Conservation (phyloP, 1,140 invertebrate species). For the Euborellia annulipes region DNA sequence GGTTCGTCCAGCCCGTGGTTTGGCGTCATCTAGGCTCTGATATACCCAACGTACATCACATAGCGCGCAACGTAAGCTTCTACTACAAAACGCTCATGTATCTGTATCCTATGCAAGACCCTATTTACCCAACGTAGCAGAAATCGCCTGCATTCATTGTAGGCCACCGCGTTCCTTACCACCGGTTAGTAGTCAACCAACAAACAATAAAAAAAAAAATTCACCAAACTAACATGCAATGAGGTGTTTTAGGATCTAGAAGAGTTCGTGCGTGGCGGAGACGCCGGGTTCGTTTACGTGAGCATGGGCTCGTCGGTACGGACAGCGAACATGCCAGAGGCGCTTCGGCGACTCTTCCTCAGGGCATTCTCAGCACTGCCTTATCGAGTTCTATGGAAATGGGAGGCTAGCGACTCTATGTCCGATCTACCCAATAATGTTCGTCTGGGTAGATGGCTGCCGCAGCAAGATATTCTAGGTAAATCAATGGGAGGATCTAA, state of each 20-base stretch:
- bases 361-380: slow-evolving; percentile 51
- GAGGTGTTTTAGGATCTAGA: slow-evolving; percentile 52
- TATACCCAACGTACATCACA: slow-evolving; percentile 41
- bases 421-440: slow-evolving; percentile 54
- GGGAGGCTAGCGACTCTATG: slow-evolving; percentile 39
- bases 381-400: slow-evolving; percentile 62
- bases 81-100: slow-evolving; percentile 59
- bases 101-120: slow-evolving; percentile 53
- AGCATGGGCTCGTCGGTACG: slow-evolving; percentile 65
- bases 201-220: too few species aligned
- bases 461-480: slow-evolving; percentile 67
- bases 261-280: slow-evolving; percentile 44
- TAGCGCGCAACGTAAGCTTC: slow-evolving; percentile 50
- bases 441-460: slow-evolving; percentile 54
- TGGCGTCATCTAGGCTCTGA: slow-evolving; percentile 37
- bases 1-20: too few species aligned
- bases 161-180: slow-evolving; percentile 39
- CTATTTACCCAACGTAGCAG: slow-evolving; percentile 59
- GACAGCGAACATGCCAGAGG: slow-evolving; percentile 54
- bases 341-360: slow-evolving; percentile 43
- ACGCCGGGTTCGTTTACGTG: slow-evolving; percentile 58
- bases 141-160: slow-evolving; percentile 71
- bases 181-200: too few species aligned
- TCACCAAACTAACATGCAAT: too few species aligned
- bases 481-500: too few species aligned